Percentiles rank a stretch among this genome's conserved stretches.
Evolutionary conservation across 1,140 invertebrate genomes (phyloP).

Genomic region (Oncopeltus fasciatus): DNA sequence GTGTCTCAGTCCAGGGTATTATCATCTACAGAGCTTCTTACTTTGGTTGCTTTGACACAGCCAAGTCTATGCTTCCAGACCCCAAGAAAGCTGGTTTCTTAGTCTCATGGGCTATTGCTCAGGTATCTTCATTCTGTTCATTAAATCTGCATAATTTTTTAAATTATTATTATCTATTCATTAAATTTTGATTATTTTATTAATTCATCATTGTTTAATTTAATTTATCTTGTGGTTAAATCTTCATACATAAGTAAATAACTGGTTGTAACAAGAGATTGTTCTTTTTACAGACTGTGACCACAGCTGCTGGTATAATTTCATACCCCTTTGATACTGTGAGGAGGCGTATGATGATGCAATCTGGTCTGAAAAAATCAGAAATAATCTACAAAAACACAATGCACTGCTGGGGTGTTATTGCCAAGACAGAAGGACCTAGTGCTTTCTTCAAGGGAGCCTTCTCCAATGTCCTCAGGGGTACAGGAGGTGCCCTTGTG

Average conservation of each 20-base stretch:
- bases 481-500: conserved; percentile 63
- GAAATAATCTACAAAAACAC: conserved; percentile 61
- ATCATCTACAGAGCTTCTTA: conserved; percentile 80
- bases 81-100: conserved; percentile 71
- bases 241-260: no score
- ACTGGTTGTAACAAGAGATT: no score
- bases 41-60: conserved; percentile 86
- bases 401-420: conserved; percentile 54
- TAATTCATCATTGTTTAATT: no score
- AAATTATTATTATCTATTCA: no score
- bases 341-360: conserved; percentile 82
- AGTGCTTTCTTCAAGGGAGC: conserved; percentile 68
- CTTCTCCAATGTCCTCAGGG: conserved; percentile 63
- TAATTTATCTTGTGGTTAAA: no score
- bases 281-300: conserved; percentile 38
- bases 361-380: conserved; percentile 49
- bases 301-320: conserved; percentile 59
- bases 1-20: conserved; percentile 79
- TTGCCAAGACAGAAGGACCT: conserved; percentile 46
- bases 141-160: no score
- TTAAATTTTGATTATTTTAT: no score
- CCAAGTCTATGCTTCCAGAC: conserved; percentile 73
- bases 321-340: conserved; percentile 85
- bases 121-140: no score
- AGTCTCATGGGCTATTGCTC: conserved; percentile 32